Conservation (phyloP, 2,113 vertebrate species). For the Boulengeromyrus knoepffleri region DNA sequence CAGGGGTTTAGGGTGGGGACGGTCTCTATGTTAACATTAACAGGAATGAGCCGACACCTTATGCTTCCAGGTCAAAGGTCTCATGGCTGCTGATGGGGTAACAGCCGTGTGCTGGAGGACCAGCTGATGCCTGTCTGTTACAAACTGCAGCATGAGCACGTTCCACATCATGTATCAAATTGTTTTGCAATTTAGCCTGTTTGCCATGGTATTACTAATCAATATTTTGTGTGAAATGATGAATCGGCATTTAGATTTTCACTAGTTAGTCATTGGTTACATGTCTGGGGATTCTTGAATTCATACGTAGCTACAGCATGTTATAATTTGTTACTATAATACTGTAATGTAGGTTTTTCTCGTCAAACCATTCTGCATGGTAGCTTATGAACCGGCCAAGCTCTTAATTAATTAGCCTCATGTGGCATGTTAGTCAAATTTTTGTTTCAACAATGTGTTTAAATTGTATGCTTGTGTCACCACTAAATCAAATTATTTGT, state of each 20-base stretch:
- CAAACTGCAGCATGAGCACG: not conserved
- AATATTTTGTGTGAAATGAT: not conserved
- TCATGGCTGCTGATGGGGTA: not conserved
- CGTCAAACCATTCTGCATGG: not conserved
- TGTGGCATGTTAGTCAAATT: not conserved
- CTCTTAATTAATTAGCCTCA: not conserved
- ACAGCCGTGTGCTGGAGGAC: not conserved
- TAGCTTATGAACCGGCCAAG: not conserved
- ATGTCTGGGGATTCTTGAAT: not conserved
- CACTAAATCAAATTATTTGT: not conserved
- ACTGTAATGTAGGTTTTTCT: not conserved
- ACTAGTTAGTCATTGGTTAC: not conserved
- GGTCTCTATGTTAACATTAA: slow-evolving; percentile 5
- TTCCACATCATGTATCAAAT: not conserved
- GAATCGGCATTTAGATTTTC: not conserved
- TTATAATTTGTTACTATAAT: not conserved
- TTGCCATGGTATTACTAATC: not conserved
- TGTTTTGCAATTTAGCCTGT: not conserved
- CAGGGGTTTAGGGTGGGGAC: slow-evolving; percentile 38
- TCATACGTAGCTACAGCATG: not conserved
- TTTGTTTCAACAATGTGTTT: not conserved
- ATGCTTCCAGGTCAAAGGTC: not conserved
- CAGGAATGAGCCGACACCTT: not conserved
- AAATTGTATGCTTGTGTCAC: not conserved
- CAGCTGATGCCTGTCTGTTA: not conserved